phyloP scores from a whole-genome alignment of 2,113 vertebrate species.

The Tachycineta bicolor region DNA sequence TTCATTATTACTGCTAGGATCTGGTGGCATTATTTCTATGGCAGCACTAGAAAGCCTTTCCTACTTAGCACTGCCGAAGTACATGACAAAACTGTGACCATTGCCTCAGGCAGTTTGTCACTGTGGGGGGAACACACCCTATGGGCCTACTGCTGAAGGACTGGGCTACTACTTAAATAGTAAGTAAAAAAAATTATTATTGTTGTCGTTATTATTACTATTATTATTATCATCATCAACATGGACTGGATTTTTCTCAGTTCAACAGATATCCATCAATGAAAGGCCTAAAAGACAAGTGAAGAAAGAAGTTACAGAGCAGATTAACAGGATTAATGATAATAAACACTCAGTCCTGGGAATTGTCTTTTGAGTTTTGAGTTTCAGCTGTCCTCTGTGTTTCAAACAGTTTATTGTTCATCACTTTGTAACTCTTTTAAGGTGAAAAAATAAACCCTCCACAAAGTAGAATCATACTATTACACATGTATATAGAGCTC shows the following conservation, averaged over 20 bases:
- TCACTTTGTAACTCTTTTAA: not conserved
- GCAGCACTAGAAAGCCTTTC: not conserved
- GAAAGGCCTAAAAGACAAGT: not conserved
- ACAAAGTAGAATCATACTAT: not conserved
- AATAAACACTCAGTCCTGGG: not conserved
- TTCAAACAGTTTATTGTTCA: not conserved
- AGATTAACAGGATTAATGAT: not conserved
- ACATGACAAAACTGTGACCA: not conserved
- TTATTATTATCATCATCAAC: not conserved
- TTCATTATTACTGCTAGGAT: not conserved
- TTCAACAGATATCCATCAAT: not conserved
- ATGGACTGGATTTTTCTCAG: not conserved
- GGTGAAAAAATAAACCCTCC: not conserved
- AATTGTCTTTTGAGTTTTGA: not conserved
- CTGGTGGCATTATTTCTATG: not conserved
- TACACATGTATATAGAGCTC: not conserved
- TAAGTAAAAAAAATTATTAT: not conserved
- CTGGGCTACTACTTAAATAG: rapidly evolving
- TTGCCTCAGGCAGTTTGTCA: not conserved
- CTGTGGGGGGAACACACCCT: rapidly evolving
- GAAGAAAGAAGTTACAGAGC: not conserved
- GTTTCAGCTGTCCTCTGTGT: not conserved
- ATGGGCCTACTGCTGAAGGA: not conserved
- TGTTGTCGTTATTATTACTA: not conserved
- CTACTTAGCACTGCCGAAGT: not conserved